Conservation (phyloP, 1,140 invertebrate genomes). For the Varroa destructor region DNA sequence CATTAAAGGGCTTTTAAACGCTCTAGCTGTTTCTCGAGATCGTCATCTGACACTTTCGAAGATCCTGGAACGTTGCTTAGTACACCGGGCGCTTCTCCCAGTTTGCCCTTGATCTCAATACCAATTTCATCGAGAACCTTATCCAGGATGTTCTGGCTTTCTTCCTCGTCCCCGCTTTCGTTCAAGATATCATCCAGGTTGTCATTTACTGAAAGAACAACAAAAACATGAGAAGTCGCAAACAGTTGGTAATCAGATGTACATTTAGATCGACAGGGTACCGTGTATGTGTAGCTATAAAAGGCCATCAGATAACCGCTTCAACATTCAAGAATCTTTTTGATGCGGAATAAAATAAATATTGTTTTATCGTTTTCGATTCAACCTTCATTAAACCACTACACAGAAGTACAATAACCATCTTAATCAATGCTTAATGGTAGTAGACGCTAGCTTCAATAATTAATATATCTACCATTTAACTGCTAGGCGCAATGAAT, state of each 20-base stretch:
- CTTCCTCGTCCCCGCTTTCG: constrained; percentile 74
- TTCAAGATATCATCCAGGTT: constrained; percentile 73
- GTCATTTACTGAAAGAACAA: constrained; percentile 58
- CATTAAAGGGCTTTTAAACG: constrained; percentile 9
- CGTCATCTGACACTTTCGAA: neutral
- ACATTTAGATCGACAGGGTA: neutral
- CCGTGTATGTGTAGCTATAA: neutral
- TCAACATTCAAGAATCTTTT: neutral
- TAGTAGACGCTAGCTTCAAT: too few species aligned
- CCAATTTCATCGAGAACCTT: constrained; percentile 84
- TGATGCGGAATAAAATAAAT: too few species aligned
- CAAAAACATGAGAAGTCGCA: neutral
- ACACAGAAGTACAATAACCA: too few species aligned
- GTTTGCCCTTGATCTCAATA: constrained; percentile 76
- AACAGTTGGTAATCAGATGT: neutral
- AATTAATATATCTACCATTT: too few species aligned
- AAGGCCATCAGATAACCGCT: neutral
- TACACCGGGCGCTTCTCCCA: constrained; percentile 38
- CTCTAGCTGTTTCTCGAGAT: constrained; percentile 4
- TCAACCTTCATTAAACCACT: too few species aligned
- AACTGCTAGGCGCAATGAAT: too few species aligned
- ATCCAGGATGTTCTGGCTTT: constrained; percentile 65
- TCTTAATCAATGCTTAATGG: too few species aligned
- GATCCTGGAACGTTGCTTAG: neutral
- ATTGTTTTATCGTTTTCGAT: too few species aligned